Conservation (phyloP, 1,140 invertebrate species). For the Trichomalopsis sarcophagae region DNA sequence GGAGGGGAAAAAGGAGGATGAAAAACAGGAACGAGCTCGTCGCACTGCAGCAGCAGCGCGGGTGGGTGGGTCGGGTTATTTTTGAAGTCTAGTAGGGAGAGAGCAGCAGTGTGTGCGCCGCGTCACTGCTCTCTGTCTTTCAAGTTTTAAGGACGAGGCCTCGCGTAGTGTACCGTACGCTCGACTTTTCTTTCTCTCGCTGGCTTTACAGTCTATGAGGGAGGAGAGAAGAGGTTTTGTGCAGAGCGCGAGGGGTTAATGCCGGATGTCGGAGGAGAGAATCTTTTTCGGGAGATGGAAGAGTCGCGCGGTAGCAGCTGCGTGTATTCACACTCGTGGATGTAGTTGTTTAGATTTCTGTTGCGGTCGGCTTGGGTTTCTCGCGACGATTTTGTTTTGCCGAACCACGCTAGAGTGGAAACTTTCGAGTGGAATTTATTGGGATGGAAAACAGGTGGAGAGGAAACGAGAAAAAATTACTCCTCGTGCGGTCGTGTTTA, state of each 20-base stretch:
- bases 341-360: neutral
- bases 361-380: neutral
- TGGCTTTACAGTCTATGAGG: neutral
- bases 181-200: neutral
- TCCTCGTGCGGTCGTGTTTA: too few relatives aligned
- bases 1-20: neutral
- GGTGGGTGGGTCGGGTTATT: slow-evolving; percentile 12
- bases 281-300: neutral
- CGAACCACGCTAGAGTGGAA: too few relatives aligned
- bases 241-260: neutral
- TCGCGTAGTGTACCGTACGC: neutral
- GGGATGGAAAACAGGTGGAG: too few relatives aligned
- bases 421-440: too few relatives aligned
- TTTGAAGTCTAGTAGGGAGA: neutral
- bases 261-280: neutral
- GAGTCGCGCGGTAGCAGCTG: too few relatives aligned
- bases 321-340: neutral
- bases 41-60: slow-evolving; percentile 26
- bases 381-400: too few relatives aligned
- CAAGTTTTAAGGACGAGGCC: slow-evolving; percentile 27
- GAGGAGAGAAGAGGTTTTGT: neutral
- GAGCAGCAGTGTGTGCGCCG: neutral
- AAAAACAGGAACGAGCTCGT: slow-evolving; percentile 21
- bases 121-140: slow-evolving; percentile 3
- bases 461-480: too few relatives aligned